Percentiles rank a stretch among this genome's conserved stretches.
Conservation (phyloP, 2,113 vertebrate genomes). For the Naja naja region DNA sequence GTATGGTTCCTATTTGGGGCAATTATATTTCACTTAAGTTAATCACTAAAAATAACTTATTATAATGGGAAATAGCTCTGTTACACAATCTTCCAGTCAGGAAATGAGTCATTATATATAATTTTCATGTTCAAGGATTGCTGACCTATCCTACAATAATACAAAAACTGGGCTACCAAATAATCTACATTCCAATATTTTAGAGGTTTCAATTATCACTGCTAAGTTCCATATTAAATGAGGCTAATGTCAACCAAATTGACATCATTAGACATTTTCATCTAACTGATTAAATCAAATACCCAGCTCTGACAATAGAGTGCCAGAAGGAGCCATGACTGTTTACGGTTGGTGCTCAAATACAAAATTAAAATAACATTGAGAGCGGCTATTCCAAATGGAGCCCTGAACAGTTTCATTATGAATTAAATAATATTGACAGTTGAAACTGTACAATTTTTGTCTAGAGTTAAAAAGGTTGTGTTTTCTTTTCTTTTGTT, state of each 20-base stretch:
- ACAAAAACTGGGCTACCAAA: conserved; percentile 39
- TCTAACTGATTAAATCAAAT: conserved; percentile 23
- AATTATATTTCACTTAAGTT: conserved; percentile 53
- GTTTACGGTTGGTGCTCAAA: conserved; percentile 62
- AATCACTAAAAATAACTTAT: conserved; percentile 61
- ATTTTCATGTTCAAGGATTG: conserved; percentile 55
- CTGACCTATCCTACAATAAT: conserved; percentile 50
- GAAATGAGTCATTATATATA: conserved; percentile 60
- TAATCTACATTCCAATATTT: conserved; percentile 40
- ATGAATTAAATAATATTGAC: conserved; percentile 71
- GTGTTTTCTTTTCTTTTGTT: not conserved
- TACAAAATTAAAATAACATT: conserved; percentile 56
- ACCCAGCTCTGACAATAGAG: conserved; percentile 42
- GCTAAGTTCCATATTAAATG: conserved; percentile 19
- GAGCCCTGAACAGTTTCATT: conserved; percentile 65
- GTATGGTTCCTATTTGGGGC: conserved; percentile 39
- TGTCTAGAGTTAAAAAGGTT: not conserved
- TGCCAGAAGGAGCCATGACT: conserved; percentile 59
- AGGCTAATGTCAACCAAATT: conserved; percentile 6
- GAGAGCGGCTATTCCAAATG: conserved; percentile 66
- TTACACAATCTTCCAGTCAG: conserved; percentile 51
- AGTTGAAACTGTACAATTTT: conserved; percentile 66
- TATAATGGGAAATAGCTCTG: conserved; percentile 56
- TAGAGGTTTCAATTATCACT: conserved; percentile 50
- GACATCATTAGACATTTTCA: conserved; percentile 20